Evolutionary conservation across 2,113 vertebrate species (phyloP).

Genomic region (Oceanites oceanicus): DNA sequence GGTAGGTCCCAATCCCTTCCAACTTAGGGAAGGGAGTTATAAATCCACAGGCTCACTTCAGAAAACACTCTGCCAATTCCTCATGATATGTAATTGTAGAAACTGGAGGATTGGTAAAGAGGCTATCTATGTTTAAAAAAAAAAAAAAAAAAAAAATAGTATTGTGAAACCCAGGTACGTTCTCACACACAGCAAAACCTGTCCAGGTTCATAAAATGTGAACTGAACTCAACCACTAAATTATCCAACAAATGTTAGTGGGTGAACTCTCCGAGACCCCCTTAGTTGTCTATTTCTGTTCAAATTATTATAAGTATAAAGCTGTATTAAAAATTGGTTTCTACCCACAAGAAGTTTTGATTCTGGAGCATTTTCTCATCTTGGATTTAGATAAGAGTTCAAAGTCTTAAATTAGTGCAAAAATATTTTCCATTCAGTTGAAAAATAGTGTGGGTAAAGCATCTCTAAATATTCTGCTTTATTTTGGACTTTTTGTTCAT

Average conservation of each 20-base stretch:
- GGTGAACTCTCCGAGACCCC: neutral
- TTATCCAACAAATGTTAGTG: neutral
- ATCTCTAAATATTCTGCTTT: neutral
- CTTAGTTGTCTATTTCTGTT: neutral
- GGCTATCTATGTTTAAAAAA: neutral
- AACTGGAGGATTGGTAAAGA: neutral
- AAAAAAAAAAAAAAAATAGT: neutral
- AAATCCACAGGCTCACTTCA: neutral
- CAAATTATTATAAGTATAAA: neutral
- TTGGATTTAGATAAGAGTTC: neutral
- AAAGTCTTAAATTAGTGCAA: neutral
- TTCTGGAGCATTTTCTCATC: neutral
- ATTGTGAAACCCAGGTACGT: neutral
- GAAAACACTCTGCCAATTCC: neutral
- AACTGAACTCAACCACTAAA: neutral
- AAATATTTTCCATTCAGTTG: neutral
- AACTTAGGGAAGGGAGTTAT: neutral
- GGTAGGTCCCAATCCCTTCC: neutral
- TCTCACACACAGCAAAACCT: neutral
- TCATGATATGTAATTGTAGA: rapidly evolving
- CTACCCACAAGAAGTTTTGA: neutral
- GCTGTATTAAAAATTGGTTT: neutral
- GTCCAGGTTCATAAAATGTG: neutral
- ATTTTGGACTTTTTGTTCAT: conserved; percentile 35
- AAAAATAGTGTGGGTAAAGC: neutral